Base-by-base conservation (phyloP, 2,113 vertebrate genomes). In the Hyla sarda region DNA sequence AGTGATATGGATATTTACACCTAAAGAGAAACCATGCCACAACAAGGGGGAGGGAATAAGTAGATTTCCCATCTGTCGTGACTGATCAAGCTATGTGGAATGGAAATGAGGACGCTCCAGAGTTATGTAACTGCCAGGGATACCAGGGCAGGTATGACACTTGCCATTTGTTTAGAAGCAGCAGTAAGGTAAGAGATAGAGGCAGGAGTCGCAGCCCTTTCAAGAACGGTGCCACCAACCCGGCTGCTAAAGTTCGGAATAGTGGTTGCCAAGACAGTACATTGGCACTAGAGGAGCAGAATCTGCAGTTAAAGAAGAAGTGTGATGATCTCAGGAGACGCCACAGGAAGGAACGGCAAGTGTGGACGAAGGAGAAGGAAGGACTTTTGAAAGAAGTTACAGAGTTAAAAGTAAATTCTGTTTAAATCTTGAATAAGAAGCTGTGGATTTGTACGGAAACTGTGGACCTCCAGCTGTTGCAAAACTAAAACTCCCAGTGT, bases 341-440 rank as follows among this genome's bases (percentile, higher is more conserved):
- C 80, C 91, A 91, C 37, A 86, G 90, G 10, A 92, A 92, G 78
- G 93, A 95, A 50, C 95, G 92, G 82, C 91, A 93, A 60, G 91
- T 87, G 69, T 95, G 93, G 92, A 92, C 89, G 88, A 90, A 88
- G 1, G 92, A 95, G 89, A 95, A 96, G 87, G 90, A 93, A 87
- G 87, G 65, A n/a, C 87, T 95, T 87, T 88, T 95, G 87, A 94
- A 94, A 90, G 92, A 95, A 92, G 90, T 93, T 87, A 93, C 94
- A 77, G 90, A 93, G 54, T 92, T 96, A 89, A 92, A 96, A 94
- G 92, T 94, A 93, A 91, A 87, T 69, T 69, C 14, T 69, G 2
- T 76, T 41, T 30, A 8, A n/a, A n/a, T n/a, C n/a, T 8, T 23
- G 25, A 23, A 41, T 5, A 14, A 19, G 30, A 71, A 37, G 30